Conservation (phyloP, 2,797 vertebrate genomes). For the Takifugu rubripes region DNA sequence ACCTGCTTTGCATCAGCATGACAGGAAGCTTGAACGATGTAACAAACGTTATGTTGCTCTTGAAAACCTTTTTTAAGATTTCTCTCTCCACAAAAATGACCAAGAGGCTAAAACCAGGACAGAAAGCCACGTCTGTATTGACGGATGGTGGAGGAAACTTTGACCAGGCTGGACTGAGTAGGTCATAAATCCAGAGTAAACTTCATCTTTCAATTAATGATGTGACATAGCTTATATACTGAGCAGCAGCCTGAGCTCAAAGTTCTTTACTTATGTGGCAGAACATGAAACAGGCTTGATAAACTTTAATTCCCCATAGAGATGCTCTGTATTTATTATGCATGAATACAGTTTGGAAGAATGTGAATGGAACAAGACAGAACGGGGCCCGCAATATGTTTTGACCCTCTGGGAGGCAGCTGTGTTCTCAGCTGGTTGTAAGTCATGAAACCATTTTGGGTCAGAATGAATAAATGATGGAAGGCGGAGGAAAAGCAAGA, state of each 20-base stretch:
- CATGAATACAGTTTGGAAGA: conserved; percentile 45
- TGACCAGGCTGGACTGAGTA: too few species aligned
- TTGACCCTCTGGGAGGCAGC: conserved; percentile 41
- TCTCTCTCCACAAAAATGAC: too few species aligned
- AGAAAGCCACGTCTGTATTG: too few species aligned
- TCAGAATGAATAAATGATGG: conserved; percentile 67
- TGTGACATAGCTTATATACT: background rate
- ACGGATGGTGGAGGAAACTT: background rate
- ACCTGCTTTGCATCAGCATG: too few species aligned
- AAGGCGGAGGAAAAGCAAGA: conserved; percentile 47
- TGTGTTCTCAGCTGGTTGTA: conserved; percentile 47
- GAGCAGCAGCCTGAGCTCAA: background rate
- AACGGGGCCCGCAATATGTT: conserved; percentile 47
- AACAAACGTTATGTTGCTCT: too few species aligned
- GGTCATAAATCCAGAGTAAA: background rate
- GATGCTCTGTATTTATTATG: conserved; percentile 47
- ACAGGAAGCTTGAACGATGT: too few species aligned
- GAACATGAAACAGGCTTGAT: conserved; percentile 33
- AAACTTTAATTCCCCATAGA: conserved; percentile 36
- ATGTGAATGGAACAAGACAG: conserved; percentile 27
- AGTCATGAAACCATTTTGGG: conserved; percentile 60
- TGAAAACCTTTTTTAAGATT: too few species aligned
- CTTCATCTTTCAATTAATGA: background rate
- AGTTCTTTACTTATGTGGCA: conserved; percentile 18
- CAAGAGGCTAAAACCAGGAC: too few species aligned